phyloP scores from a whole-genome alignment of 2,113 vertebrate genomes.

The Excalfactoria chinensis region DNA sequence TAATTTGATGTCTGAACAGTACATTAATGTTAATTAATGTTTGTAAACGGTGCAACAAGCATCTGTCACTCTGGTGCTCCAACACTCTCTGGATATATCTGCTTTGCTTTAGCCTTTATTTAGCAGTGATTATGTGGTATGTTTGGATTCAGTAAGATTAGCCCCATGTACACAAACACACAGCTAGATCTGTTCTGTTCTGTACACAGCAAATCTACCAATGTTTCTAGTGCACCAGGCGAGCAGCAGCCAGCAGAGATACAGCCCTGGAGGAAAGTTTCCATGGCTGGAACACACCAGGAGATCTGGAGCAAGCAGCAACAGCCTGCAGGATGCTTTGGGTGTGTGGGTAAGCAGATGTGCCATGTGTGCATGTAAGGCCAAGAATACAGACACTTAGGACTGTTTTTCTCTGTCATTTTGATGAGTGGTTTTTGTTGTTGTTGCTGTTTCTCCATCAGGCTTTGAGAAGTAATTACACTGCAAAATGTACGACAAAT shows the following conservation, averaged over 20 bases:
- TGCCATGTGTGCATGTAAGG: background rate
- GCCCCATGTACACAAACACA: background rate
- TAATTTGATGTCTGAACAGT: background rate
- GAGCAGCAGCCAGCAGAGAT: background rate
- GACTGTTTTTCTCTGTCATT: background rate
- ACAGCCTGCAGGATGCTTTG: background rate
- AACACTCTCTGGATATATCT: background rate
- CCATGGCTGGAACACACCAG: background rate
- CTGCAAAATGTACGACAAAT: constrained; percentile 8
- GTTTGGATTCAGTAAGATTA: background rate
- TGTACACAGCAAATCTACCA: background rate
- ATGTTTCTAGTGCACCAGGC: accelerated
- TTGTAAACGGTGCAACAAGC: background rate
- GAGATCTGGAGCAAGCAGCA: background rate
- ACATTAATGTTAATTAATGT: constrained; percentile 50
- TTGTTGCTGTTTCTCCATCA: background rate
- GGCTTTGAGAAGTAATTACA: background rate
- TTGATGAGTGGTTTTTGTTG: too few species aligned
- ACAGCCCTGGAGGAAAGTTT: background rate
- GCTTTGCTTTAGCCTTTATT: background rate
- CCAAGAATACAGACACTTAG: background rate
- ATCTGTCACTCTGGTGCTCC: constrained; percentile 18
- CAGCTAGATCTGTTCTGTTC: background rate
- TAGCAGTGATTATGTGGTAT: background rate
- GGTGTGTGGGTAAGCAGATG: background rate